phyloP scores from a whole-genome alignment of 2,797 vertebrate genomes.

The Periparus ater region DNA sequence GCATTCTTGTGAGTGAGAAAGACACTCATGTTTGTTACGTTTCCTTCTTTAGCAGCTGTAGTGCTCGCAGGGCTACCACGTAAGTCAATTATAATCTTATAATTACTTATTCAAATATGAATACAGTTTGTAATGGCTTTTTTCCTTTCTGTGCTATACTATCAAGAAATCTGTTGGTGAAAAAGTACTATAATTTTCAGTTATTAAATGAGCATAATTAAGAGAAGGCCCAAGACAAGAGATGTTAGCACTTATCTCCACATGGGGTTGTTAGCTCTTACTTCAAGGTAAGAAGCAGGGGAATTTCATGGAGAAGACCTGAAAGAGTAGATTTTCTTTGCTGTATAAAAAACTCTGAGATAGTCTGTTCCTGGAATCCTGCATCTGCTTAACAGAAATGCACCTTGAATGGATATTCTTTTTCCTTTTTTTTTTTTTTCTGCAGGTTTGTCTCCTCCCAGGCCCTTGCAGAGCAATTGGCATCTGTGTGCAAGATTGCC shows the following conservation, averaged over 20 bases:
- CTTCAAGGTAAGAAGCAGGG: not conserved
- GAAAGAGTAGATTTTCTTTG: not conserved
- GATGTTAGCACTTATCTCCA: not conserved
- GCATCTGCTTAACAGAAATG: not conserved
- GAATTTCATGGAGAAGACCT: not conserved
- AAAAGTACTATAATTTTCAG: conserved; percentile 4
- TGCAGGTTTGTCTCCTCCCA: not conserved
- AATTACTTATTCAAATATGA: conserved; percentile 21
- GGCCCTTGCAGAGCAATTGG: not conserved
- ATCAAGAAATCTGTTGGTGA: conserved; percentile 12
- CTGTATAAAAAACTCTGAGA: not conserved
- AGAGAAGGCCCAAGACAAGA: not conserved
- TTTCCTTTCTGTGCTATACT: not conserved
- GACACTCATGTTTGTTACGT: not conserved
- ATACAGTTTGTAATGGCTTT: not conserved
- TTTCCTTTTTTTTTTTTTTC: rapidly evolving
- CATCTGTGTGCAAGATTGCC: not conserved
- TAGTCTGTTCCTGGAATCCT: not conserved
- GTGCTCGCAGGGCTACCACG: not conserved
- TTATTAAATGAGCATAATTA: conserved; percentile 19
- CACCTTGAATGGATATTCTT: not conserved
- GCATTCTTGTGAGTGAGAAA: not conserved
- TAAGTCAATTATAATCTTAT: conserved; percentile 19
- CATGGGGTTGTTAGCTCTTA: not conserved
- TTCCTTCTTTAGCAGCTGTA: not conserved